These are phyloP conservation scores for Drosophila koepferae DNA, from an alignment of 2,888 invertebrate species.

Conservation along the genomic window DNA sequence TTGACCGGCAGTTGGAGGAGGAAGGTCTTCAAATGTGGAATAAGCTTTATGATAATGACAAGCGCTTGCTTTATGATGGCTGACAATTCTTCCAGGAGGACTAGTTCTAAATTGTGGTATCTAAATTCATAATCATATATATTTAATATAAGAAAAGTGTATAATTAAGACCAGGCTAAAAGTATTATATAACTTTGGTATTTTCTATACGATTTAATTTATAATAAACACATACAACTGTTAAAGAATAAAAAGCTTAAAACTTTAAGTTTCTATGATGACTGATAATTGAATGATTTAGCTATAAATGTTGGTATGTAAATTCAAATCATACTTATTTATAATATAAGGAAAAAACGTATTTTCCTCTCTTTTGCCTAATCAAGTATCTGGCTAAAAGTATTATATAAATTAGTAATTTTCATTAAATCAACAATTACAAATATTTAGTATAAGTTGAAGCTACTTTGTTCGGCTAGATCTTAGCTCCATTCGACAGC, in stretches of 20 bases:
- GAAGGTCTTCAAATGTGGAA: constrained; percentile 80
- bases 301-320: not conserved
- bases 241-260: too few relatives aligned
- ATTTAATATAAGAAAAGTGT: not conserved
- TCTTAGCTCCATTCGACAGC: not conserved
- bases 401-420: not conserved
- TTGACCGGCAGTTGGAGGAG: constrained; percentile 71
- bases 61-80: constrained; percentile 38
- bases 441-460: not conserved
- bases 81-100: not conserved
- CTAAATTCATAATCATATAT: not conserved
- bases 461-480: not conserved
- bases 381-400: not conserved
- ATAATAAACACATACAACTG: too few relatives aligned
- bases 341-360: not conserved
- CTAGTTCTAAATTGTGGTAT: not conserved
- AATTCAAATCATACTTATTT: not conserved
- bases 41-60: constrained; percentile 67
- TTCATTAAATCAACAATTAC: not conserved
- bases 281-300: too few relatives aligned
- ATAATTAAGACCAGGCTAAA: too few relatives aligned
- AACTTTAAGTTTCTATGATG: too few relatives aligned
- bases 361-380: not conserved
- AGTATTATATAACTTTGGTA: not conserved
- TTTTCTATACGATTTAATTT: too few relatives aligned